phyloP scores from a whole-genome alignment of 2,888 invertebrate species.

The Tenthredo amoena region DNA sequence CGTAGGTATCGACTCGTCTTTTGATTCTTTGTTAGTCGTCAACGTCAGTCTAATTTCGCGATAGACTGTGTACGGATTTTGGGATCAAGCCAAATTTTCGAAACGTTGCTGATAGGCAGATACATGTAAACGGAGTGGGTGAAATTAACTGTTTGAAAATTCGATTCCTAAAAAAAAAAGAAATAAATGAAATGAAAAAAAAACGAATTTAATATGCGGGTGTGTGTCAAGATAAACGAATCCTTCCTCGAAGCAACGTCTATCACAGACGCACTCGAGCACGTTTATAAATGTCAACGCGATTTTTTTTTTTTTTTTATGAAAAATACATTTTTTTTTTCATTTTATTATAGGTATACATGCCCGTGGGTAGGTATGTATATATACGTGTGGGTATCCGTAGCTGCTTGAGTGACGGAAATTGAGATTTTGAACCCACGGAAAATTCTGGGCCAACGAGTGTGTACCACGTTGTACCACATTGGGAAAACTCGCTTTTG shows the following conservation, averaged over 20 bases:
- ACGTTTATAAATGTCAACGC: conserved; percentile 25
- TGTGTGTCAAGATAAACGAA: conserved; percentile 17
- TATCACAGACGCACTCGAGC: conserved; percentile 26
- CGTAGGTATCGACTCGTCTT: background rate
- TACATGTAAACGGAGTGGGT: background rate
- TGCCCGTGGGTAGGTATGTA: background rate
- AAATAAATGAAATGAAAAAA: background rate
- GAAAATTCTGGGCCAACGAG: background rate
- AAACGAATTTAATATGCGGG: background rate
- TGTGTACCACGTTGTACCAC: background rate
- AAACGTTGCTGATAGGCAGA: background rate
- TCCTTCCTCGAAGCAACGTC: conserved; percentile 15
- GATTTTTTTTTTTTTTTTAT: conserved; percentile 1
- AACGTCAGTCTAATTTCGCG: background rate
- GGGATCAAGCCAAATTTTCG: background rate
- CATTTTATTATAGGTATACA: background rate
- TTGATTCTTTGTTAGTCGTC: background rate
- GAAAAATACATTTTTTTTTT: background rate
- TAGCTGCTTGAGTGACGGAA: conserved; percentile 32
- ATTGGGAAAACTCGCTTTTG: background rate
- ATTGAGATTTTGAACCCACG: conserved; percentile 20
- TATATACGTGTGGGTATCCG: background rate
- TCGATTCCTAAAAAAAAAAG: background rate
- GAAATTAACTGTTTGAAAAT: conserved; percentile 19
- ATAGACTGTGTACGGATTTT: background rate